These are phyloP conservation scores for Cyphomyrus plagiostoma DNA, from an alignment of 2,113 vertebrate genomes.

Conservation along the genomic window DNA sequence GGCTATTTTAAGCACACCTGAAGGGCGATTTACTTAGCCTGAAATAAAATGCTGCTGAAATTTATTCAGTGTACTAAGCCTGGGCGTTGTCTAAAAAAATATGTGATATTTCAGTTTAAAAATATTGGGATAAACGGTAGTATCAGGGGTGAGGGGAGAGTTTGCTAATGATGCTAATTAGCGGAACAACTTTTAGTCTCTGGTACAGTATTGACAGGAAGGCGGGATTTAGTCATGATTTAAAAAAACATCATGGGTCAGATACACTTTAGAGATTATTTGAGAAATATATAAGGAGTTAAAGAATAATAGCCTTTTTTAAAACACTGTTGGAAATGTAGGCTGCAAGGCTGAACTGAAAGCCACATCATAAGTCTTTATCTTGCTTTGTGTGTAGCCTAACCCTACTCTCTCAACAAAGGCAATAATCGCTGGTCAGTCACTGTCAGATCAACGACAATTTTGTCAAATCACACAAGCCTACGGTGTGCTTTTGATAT, in stretches of 20 bases:
- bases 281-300: not conserved
- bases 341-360: not conserved
- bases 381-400: not conserved
- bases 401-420: not conserved
- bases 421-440: not conserved
- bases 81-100: not conserved
- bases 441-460: not conserved
- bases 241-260: not conserved
- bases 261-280: not conserved
- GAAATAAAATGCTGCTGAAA: not conserved
- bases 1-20: slow-evolving; percentile 69
- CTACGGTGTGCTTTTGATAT: not conserved
- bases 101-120: not conserved
- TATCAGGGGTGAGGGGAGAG: not conserved
- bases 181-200: not conserved
- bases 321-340: not conserved
- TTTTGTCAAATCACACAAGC: not conserved
- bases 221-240: not conserved
- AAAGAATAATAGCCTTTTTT: not conserved
- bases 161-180: not conserved
- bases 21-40: slow-evolving; percentile 43
- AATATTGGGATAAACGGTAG: not conserved
- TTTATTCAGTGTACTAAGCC: not conserved
- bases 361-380: not conserved
- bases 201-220: not conserved